phyloP scores from a whole-genome alignment of 2,888 invertebrate species.

The Hirtodrosophila alboralis region DNA sequence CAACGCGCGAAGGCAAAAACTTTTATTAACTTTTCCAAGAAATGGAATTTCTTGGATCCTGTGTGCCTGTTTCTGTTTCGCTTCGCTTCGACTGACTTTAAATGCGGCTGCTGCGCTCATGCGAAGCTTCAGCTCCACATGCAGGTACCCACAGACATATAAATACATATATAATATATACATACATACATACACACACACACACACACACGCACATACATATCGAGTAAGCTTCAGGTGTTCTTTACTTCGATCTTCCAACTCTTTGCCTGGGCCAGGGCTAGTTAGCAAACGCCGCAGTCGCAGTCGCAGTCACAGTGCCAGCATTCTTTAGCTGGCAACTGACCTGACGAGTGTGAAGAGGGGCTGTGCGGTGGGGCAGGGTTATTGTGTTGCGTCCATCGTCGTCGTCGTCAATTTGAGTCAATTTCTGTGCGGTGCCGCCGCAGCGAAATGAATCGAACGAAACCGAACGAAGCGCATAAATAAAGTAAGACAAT shows the following conservation, averaged over 20 bases:
- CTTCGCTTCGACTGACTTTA: slow-evolving; percentile 78
- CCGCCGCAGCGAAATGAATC: slow-evolving; percentile 65
- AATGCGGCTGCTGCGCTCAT: slow-evolving; percentile 58
- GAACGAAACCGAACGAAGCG: slow-evolving; percentile 77
- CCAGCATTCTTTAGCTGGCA: slow-evolving; percentile 61
- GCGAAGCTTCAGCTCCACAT: slow-evolving; percentile 51
- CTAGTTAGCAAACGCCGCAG: slow-evolving; percentile 70
- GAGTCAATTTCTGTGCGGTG: slow-evolving; percentile 72
- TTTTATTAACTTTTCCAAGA: slow-evolving; percentile 80
- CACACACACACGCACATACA: slow-evolving; percentile 5
- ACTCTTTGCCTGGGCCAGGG: slow-evolving; percentile 51
- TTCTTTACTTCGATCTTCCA: slow-evolving; percentile 65
- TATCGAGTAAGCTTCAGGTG: slow-evolving; percentile 73
- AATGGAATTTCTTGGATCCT: slow-evolving; percentile 79
- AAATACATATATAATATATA: slow-evolving; percentile 26
- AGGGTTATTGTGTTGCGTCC: slow-evolving; percentile 21
- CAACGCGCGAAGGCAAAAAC: slow-evolving; percentile 74
- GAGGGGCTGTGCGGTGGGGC: background rate
- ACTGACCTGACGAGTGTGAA: slow-evolving; percentile 32
- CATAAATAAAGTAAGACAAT: slow-evolving; percentile 71
- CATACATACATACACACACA: slow-evolving; percentile 16
- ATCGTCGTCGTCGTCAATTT: slow-evolving; percentile 65
- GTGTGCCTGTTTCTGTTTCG: slow-evolving; percentile 66
- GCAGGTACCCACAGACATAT: slow-evolving; percentile 37
- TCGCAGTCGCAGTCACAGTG: slow-evolving; percentile 39